Percentiles rank a stretch among this genome's conserved stretches.
These are phyloP conservation scores for Caenorhabditis angaria DNA, from an alignment of 2,888 invertebrate genomes.

Conservation along the genomic window DNA sequence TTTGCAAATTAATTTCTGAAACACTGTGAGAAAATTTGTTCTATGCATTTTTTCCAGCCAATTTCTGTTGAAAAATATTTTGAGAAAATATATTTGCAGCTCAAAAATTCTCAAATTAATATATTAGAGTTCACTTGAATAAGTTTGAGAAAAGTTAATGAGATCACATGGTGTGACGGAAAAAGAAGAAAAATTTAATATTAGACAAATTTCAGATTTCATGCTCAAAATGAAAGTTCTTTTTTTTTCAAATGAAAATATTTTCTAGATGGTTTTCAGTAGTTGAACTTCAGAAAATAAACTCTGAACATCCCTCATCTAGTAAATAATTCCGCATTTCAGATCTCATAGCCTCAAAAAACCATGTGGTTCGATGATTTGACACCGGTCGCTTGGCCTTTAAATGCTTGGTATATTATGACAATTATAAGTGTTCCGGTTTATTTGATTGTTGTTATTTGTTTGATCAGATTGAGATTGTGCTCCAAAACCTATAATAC, in stretches of 20 bases:
- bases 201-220: not conserved
- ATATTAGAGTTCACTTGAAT: not conserved
- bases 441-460: conserved; percentile 10
- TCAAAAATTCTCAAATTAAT: no score
- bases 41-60: not conserved
- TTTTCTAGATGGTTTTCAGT: not conserved
- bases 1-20: no score
- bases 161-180: not conserved
- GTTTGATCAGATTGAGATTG: conserved; percentile 10
- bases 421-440: conserved; percentile 6
- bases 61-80: not conserved
- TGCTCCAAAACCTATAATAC: conserved; percentile 9
- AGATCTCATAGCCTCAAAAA: not conserved
- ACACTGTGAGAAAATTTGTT: not conserved
- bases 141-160: no score
- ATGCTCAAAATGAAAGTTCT: no score
- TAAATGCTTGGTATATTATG: conserved; percentile 7
- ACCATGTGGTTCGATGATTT: not conserved
- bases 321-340: not conserved
- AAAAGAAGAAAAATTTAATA: not conserved
- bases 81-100: no score
- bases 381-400: not conserved
- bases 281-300: not conserved
- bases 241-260: conserved; percentile 1
- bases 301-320: not conserved